A percentile compares a stretch with the other conserved stretches of the same genome.
Conservation (phyloP, 2,888 invertebrate genomes). For the Criorhina ranunculi region DNA sequence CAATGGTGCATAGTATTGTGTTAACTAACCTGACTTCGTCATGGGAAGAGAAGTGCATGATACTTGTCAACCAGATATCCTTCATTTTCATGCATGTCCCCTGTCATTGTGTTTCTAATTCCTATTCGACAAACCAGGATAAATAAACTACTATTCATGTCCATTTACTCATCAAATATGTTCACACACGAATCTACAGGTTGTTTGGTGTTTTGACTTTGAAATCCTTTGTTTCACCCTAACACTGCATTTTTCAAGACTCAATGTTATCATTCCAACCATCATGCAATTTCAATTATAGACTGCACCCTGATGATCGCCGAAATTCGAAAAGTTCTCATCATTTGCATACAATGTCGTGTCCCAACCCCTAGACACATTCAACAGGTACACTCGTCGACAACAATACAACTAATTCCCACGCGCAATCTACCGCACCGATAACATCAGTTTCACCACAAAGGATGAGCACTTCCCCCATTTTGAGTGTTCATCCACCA, state of each 20-base stretch:
- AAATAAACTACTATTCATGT: no score
- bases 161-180: no score
- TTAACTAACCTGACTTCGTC: no score
- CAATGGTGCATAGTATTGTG: no score
- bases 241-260: neutral
- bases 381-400: constrained; percentile 40
- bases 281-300: constrained; percentile 63
- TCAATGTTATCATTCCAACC: neutral
- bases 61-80: no score
- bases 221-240: no score
- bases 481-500: constrained; percentile 55
- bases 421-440: constrained; percentile 52
- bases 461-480: constrained; percentile 57
- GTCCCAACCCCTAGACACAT: constrained; percentile 18
- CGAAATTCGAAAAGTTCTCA: constrained; percentile 31
- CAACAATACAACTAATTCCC: constrained; percentile 39
- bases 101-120: no score
- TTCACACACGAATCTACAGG: no score
- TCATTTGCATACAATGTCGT: constrained; percentile 57
- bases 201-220: no score
- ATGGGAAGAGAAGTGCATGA: no score
- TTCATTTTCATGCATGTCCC: no score
- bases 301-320: constrained; percentile 21
- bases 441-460: constrained; percentile 55
- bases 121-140: no score